These are phyloP conservation scores for Macaria notata DNA, from an alignment of 2,888 invertebrate genomes.

Conservation along the genomic window DNA sequence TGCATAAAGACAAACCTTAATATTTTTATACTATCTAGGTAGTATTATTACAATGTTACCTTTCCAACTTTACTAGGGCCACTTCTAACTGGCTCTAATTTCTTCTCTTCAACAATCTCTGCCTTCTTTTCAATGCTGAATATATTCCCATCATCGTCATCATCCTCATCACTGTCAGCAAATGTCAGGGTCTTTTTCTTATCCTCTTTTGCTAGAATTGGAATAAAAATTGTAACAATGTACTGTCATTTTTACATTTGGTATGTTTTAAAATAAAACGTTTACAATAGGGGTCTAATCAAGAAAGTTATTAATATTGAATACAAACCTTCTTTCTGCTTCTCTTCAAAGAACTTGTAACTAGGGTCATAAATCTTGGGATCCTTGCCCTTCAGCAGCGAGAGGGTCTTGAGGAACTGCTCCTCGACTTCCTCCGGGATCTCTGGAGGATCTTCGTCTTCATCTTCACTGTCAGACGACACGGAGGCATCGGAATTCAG, in stretches of 20 bases:
- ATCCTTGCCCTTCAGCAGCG: slow-evolving; percentile 93
- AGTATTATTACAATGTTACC: slow-evolving; percentile 27
- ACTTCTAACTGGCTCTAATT: slow-evolving; percentile 1
- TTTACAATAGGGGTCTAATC: too few species aligned
- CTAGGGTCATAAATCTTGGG: slow-evolving; percentile 93
- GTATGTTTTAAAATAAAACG: neutral
- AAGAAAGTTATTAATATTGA: too few species aligned
- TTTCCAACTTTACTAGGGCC: slow-evolving; percentile 25
- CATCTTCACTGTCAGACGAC: slow-evolving; percentile 84
- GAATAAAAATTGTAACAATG: too few species aligned
- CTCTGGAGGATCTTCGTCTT: slow-evolving; percentile 83
- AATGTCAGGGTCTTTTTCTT: slow-evolving; percentile 66
- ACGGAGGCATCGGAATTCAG: slow-evolving; percentile 66
- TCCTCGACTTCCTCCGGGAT: slow-evolving; percentile 87
- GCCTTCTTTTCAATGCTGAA: slow-evolving; percentile 75
- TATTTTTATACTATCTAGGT: too few species aligned
- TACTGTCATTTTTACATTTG: too few species aligned
- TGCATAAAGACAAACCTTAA: too few species aligned
- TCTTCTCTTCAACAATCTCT: slow-evolving; percentile 38
- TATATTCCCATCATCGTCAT: slow-evolving; percentile 65
- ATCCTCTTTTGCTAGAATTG: slow-evolving; percentile 52
- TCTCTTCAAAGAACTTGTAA: slow-evolving; percentile 85
- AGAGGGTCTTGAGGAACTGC: slow-evolving; percentile 93
- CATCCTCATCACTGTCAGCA: slow-evolving; percentile 70
- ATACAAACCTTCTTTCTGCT: slow-evolving; percentile 64